Evolutionary conservation across 2,797 vertebrate species (phyloP).

Genomic region (Helarctos malayanus): DNA sequence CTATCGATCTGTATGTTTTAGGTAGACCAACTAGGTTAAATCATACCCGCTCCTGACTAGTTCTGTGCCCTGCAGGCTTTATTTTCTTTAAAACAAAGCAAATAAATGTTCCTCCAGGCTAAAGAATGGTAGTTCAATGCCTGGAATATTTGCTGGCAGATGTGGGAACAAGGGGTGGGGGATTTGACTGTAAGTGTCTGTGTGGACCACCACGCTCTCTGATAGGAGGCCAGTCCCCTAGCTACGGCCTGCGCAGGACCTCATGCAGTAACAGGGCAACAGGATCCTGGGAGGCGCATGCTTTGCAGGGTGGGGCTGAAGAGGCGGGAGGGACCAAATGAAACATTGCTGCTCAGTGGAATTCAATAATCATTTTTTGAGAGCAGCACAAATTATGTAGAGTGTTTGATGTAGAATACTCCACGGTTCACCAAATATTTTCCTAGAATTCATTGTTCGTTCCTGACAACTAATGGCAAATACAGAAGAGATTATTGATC

Average conservation of each 20-base stretch:
- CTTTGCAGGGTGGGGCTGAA: not conserved
- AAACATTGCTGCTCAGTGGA: not conserved
- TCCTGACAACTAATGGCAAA: not conserved
- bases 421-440: not conserved
- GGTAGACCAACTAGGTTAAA: conserved; percentile 11
- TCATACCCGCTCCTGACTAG: not conserved
- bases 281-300: not conserved
- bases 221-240: no score
- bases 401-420: not conserved
- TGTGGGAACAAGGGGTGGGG: not conserved
- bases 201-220: no score
- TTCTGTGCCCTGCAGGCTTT: not conserved
- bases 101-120: not conserved
- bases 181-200: no score
- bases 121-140: not conserved
- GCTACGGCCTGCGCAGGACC: not conserved
- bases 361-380: not conserved
- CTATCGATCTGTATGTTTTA: not conserved
- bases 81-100: not conserved
- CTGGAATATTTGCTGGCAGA: not conserved
- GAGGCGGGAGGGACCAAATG: not conserved
- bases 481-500: not conserved
- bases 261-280: no score
- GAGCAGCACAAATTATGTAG: not conserved
- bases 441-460: not conserved